Conservation (phyloP, 2,888 invertebrate genomes). For the Morinoia aosen region DNA sequence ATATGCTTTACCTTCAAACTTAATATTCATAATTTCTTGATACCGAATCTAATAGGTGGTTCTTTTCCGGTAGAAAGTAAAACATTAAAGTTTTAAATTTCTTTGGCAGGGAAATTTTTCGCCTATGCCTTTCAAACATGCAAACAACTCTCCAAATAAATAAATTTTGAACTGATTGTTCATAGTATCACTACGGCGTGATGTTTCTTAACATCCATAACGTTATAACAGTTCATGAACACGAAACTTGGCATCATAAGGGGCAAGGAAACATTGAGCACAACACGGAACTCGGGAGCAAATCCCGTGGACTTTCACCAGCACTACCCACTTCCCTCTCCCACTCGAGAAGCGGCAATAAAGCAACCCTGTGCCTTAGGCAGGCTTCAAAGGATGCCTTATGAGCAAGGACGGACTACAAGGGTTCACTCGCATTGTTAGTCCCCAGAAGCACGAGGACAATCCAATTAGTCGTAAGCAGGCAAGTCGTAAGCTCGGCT, state of each 20-base stretch:
- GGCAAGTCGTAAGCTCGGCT: neutral
- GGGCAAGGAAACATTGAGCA: neutral
- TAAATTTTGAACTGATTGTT: too few species aligned
- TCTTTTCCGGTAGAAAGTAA: too few species aligned
- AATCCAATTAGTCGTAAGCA: conserved; percentile 4
- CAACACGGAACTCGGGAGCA: neutral
- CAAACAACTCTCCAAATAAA: too few species aligned
- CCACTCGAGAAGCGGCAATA: neutral
- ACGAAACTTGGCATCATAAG: neutral
- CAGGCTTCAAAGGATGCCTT: conserved; percentile 1
- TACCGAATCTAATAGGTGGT: too few species aligned
- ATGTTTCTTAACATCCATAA: too few species aligned
- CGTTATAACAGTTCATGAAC: too few species aligned
- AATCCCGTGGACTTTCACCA: neutral
- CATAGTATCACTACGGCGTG: too few species aligned
- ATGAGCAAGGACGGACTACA: conserved; percentile 3
- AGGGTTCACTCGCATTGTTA: conserved; percentile 9
- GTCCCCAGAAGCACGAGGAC: neutral
- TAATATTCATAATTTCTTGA: too few species aligned
- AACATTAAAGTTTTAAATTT: too few species aligned
- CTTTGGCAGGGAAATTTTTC: too few species aligned
- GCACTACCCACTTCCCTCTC: neutral
- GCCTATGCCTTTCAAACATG: too few species aligned
- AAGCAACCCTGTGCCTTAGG: neutral
- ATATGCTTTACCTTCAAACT: too few species aligned